Evolutionary conservation across 2,888 invertebrate genomes (phyloP), one percentile per base, ranked within the genome.

Genomic region (Agonopterix arenella): DNA sequence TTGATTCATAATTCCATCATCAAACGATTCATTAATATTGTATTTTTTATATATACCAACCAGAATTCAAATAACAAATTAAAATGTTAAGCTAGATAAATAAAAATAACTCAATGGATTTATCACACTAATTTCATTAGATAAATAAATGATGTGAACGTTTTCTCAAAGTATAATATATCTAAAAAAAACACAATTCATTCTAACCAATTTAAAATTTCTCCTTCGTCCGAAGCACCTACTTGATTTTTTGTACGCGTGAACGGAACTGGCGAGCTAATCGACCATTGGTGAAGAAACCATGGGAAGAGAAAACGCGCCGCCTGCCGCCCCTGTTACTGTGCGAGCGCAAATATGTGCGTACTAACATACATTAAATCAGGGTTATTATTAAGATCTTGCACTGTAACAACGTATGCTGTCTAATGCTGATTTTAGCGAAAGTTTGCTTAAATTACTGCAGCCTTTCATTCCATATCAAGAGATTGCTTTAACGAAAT

Each of bases 221-320:
- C 64, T 66, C 62, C 56, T 58, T 64, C 59, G 55, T 57, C 63
- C 51, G 60, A 61, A 56, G 60, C 36, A 36, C 28, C 36, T 56
- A 61, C 61, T 61, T 63, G 60, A 57, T 57, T 58, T 66, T 66
- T 65, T 55, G 60, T 57, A 57, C 62, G 62, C 53, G 60, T 54
- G 59, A 64, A 66, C 65, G 66, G 68, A 67, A 66, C 66, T 59
- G 58, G 55, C 56, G 58, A 60, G 56, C 62, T 57, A 59, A 61
- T 64, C 66, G 67, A 58, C 61, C 61, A 64, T 59, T 60, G 58
- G 57, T 60, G 58, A 73, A 68, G 68, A 73, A 73, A 72, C 63
- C 68, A 77, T 80, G 79, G 72, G 74, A 78, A 80, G 71, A 76
- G 79, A 83, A 80, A 81, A 70, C 72, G 61, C 51, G 52, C 60